A percentile compares a stretch with the other conserved stretches of the same genome.
Conservation (phyloP, 2,888 invertebrate genomes). For the Odontocerum albicorne region DNA sequence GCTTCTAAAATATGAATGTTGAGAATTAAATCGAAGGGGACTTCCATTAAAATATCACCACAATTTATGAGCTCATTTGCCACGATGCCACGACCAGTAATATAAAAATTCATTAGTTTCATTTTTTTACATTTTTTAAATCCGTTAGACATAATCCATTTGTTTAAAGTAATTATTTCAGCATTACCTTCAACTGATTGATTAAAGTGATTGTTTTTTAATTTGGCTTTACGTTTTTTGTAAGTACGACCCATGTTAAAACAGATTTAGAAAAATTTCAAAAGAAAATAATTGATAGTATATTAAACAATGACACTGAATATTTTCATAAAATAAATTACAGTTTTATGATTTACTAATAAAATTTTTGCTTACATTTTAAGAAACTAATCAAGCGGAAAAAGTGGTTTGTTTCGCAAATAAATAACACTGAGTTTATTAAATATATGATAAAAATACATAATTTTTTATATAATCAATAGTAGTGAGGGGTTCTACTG, state of each 20-base stretch:
- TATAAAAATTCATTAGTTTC: slow-evolving; percentile 59
- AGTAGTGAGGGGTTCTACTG: too few species aligned
- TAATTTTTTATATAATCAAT: too few species aligned
- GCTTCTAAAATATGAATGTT: slow-evolving; percentile 59
- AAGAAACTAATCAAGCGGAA: too few species aligned
- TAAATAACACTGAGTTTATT: too few species aligned
- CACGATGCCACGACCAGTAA: slow-evolving; percentile 75
- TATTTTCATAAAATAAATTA: too few species aligned
- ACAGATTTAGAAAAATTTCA: neutral
- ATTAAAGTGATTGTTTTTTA: slow-evolving; percentile 43
- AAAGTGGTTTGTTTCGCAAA: too few species aligned
- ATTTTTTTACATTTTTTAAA: slow-evolving; percentile 62
- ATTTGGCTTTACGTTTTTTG: slow-evolving; percentile 44
- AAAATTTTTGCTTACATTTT: too few species aligned
- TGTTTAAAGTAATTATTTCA: slow-evolving; percentile 53
- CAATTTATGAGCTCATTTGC: slow-evolving; percentile 57
- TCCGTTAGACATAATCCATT: slow-evolving; percentile 57
- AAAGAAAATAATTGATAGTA: neutral
- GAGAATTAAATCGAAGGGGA: slow-evolving; percentile 63
- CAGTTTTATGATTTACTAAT: too few species aligned
- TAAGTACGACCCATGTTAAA: slow-evolving; percentile 56
- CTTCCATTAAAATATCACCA: slow-evolving; percentile 62
- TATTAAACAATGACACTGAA: neutral
- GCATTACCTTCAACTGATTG: slow-evolving; percentile 41
- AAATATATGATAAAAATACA: too few species aligned